Evolutionary conservation across 1,140 invertebrate genomes (phyloP).

Genomic region (Rhagoletis pomonella): DNA sequence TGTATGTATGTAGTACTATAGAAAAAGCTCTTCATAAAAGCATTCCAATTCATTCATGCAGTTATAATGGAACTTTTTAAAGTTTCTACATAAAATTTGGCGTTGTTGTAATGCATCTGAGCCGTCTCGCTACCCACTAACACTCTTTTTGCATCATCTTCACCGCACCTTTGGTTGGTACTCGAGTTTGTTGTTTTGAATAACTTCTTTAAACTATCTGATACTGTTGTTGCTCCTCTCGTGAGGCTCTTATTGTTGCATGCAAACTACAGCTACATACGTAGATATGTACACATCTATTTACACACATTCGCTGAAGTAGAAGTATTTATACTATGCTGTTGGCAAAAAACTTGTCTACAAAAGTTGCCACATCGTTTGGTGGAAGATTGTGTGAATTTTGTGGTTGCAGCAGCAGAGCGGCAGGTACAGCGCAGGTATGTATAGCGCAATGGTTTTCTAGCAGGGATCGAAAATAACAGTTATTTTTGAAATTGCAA

Average conservation of each 20-base stretch:
- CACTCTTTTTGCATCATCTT: background rate
- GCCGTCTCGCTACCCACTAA: background rate
- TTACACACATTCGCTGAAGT: background rate
- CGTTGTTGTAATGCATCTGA: background rate
- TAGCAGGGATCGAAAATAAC: no score
- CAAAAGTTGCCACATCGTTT: no score
- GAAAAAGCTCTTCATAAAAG: background rate
- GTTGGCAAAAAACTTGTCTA: no score
- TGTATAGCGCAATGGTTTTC: no score
- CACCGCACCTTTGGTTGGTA: background rate
- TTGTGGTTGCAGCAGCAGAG: no score
- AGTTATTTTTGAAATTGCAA: no score
- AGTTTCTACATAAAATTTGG: background rate
- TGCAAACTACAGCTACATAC: background rate
- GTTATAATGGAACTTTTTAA: background rate
- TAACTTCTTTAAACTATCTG: background rate
- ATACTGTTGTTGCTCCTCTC: background rate
- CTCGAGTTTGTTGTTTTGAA: background rate
- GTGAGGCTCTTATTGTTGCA: background rate
- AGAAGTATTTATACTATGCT: background rate
- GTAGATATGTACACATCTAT: no score
- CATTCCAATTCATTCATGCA: slow-evolving; percentile 5
- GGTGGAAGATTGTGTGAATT: no score
- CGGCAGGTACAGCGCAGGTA: no score
- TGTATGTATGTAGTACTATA: background rate